Percentiles rank a stretch among this genome's conserved stretches.
These are phyloP conservation scores for Drosophila novamexicana DNA, from an alignment of 1,140 invertebrate species.

Conservation along the genomic window DNA sequence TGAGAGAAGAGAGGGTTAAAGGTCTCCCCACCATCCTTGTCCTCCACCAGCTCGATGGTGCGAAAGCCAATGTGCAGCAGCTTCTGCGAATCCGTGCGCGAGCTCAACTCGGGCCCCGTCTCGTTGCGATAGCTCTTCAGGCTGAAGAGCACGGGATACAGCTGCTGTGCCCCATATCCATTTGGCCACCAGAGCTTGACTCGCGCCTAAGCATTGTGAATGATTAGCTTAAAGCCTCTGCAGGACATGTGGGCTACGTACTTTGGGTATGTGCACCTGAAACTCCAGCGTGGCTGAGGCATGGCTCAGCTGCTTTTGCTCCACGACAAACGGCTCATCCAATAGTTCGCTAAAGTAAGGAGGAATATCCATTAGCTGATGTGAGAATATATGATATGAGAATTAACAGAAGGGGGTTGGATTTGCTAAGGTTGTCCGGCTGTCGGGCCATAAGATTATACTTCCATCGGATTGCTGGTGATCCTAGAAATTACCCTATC, in stretches of 20 bases:
- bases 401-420: no score
- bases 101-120: conserved; percentile 19
- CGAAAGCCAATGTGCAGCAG: conserved; percentile 92
- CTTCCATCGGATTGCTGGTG: no score
- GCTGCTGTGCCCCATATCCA: conserved; percentile 92
- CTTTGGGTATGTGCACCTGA: conserved; percentile 64
- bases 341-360: conserved; percentile 52
- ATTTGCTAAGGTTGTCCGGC: no score
- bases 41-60: conserved; percentile 92
- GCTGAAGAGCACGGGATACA: conserved; percentile 89
- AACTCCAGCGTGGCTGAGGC: conserved; percentile 51
- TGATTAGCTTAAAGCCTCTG: not conserved
- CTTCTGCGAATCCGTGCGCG: conserved; percentile 79
- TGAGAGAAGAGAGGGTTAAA: no score
- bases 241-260: conserved; percentile 1
- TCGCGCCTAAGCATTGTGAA: conserved; percentile 34
- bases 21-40: conserved; percentile 85
- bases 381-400: no score
- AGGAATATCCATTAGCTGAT: not conserved
- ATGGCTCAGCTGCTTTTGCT: conserved; percentile 33
- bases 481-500: no score
- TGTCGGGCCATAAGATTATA: no score
- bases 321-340: conserved; percentile 41
- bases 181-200: conserved; percentile 96
- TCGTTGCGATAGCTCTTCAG: conserved; percentile 62